phyloP scores from a whole-genome alignment of 1,140 invertebrate species.

The Drosophila pallidifrons region DNA sequence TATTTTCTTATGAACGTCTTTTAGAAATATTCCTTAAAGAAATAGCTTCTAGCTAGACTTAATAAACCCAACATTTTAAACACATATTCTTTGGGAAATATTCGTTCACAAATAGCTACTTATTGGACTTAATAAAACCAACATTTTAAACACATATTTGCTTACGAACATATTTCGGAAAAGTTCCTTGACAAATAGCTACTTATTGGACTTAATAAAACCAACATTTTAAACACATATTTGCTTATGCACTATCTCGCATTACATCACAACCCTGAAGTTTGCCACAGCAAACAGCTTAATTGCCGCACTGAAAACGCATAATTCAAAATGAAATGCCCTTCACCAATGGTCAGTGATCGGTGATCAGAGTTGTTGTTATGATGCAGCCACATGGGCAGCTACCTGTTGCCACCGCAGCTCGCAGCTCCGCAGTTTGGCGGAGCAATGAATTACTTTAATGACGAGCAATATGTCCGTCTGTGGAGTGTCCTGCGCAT shows the following conservation, averaged over 20 bases:
- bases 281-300: neutral
- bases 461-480: conserved; percentile 68
- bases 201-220: neutral
- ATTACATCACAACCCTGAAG: neutral
- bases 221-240: neutral
- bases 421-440: conserved; percentile 44
- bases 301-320: conserved; percentile 53
- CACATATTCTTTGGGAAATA: neutral
- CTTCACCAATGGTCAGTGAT: conserved; percentile 55
- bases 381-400: neutral
- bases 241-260: neutral
- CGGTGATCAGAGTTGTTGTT: neutral
- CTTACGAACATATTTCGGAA: no score
- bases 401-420: conserved; percentile 73
- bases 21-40: no score
- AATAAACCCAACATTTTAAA: neutral
- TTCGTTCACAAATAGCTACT: no score
- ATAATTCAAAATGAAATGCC: conserved; percentile 62
- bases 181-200: no score
- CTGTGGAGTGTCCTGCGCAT: conserved; percentile 52
- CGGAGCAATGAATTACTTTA: conserved; percentile 79
- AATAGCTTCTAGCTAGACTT: neutral
- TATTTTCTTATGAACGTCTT: no score
- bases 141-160: neutral
- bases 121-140: no score